Evolutionary conservation across 2,797 vertebrate species (phyloP), one percentile per base, ranked within the genome.

Genomic region (Sitta carolinensis): DNA sequence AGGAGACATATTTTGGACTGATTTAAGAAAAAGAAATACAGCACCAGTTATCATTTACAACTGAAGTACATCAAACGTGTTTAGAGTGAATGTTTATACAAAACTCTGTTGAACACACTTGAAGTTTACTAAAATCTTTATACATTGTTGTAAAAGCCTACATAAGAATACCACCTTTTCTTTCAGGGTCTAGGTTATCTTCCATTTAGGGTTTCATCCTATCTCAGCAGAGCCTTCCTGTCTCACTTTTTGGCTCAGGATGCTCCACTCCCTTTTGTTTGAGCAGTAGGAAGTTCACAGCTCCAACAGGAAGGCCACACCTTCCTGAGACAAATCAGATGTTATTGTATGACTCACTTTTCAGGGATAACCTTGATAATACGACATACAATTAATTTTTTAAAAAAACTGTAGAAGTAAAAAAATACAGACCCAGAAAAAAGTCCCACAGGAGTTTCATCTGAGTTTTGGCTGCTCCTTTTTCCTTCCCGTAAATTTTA

Each of bases 221-320:
- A 89, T 90, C 87, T 96, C 2, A 0, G 52, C 87, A 93, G 89
- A 63, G 67, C 32, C 52, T 94, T 95, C 94, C 94, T 93, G 82
- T 70, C 40, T 81, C 3, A 2, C 32, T 79, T 84, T 91, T 86
- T 91, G 63, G 70, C 67, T 95, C 87, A 90, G 95, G 77, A 92
- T 96, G 76, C 80, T 94, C 82, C 63, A 82, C 91, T 93, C 91
- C 94, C 91, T 95, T 93, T 92, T 94, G 48, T 95, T 88, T 81
- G 43, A 87, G 59, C 55, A 76, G 64, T 26, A 81, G 95, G 92
- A 95, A 97, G 76, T 93, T 84, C 87, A 74, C 45, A 78, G 67
- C 63, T 94, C 83, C 77, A 86, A 82, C 77, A 96, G 95, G 96
- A 96, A 96, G 74, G 82, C 74, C 40, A 4, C 93, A 88, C 94